Evolutionary conservation across 2,888 invertebrate species (phyloP).

Genomic region (Philereme vetulata): DNA sequence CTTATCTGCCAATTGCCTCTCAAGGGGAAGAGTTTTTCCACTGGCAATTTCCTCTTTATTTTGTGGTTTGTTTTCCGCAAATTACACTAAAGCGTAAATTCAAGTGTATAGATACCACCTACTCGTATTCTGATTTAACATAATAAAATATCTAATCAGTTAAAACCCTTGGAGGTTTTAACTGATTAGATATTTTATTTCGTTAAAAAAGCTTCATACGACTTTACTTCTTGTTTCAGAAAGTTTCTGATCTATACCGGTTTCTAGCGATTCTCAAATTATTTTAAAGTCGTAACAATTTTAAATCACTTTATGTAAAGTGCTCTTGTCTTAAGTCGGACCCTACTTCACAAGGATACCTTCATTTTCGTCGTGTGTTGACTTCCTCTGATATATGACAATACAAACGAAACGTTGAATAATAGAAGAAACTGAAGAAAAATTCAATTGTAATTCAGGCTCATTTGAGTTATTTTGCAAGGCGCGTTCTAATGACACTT

Average conservation of each 20-base stretch:
- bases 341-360: constrained; percentile 29
- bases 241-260: background rate
- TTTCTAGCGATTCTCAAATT: background rate
- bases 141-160: too few relatives aligned
- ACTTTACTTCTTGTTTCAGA: too few relatives aligned
- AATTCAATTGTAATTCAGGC: constrained; percentile 38
- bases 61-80: constrained; percentile 13
- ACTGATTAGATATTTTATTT: too few relatives aligned
- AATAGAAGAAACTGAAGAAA: constrained; percentile 34
- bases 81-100: background rate
- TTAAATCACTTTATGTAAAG: constrained; percentile 9
- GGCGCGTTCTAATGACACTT: constrained; percentile 17
- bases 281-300: background rate
- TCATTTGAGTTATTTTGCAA: constrained; percentile 32
- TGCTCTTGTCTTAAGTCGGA: constrained; percentile 14
- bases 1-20: constrained; percentile 30
- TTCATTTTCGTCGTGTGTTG: constrained; percentile 33
- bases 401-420: constrained; percentile 35
- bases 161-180: too few relatives aligned
- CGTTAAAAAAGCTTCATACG: too few relatives aligned
- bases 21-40: constrained; percentile 18
- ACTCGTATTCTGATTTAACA: background rate
- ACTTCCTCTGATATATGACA: constrained; percentile 36
- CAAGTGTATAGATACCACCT: too few relatives aligned
- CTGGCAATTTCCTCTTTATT: constrained; percentile 12